Evolutionary conservation across 2,797 vertebrate species (phyloP).

Genomic region (Enteromius argenteus): DNA sequence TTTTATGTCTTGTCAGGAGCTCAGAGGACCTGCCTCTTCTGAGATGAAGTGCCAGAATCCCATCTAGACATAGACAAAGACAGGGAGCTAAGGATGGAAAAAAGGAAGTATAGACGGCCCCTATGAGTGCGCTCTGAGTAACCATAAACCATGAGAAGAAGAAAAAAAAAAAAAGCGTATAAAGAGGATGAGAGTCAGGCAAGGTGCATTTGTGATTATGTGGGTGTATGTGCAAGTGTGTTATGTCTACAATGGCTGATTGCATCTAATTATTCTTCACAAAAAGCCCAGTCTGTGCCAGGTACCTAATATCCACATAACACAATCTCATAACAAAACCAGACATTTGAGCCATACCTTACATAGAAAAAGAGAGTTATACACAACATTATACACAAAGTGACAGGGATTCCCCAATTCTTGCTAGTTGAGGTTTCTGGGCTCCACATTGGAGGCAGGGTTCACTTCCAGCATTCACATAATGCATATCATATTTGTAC

Average conservation of each 20-base stretch:
- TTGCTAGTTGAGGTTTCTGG: not conserved
- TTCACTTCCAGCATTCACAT: no score
- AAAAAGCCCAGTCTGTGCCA: not conserved
- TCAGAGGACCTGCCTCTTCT: constrained; percentile 15
- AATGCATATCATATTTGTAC: no score
- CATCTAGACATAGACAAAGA: constrained; percentile 14
- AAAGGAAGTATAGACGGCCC: constrained; percentile 38
- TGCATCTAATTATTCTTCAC: constrained; percentile 9
- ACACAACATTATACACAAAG: not conserved
- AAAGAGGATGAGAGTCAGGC: constrained; percentile 3
- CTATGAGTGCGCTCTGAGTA: constrained; percentile 34
- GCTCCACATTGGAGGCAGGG: no score
- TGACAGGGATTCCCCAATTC: not conserved
- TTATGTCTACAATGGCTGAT: constrained; percentile 43
- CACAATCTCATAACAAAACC: not conserved
- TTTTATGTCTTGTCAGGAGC: not conserved
- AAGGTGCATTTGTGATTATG: not conserved
- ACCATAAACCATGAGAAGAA: constrained; percentile 4
- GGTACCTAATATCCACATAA: constrained; percentile 1
- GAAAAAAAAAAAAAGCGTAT: not conserved
- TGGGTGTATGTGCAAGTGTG: not conserved
- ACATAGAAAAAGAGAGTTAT: not conserved
- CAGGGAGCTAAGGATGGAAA: not conserved
- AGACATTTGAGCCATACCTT: not conserved
- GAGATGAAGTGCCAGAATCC: constrained; percentile 7